A percentile compares a stretch with the other conserved stretches of the same genome.
Evolutionary conservation across 2,113 vertebrate genomes (phyloP).

Genomic region (Mesitornis unicolor): DNA sequence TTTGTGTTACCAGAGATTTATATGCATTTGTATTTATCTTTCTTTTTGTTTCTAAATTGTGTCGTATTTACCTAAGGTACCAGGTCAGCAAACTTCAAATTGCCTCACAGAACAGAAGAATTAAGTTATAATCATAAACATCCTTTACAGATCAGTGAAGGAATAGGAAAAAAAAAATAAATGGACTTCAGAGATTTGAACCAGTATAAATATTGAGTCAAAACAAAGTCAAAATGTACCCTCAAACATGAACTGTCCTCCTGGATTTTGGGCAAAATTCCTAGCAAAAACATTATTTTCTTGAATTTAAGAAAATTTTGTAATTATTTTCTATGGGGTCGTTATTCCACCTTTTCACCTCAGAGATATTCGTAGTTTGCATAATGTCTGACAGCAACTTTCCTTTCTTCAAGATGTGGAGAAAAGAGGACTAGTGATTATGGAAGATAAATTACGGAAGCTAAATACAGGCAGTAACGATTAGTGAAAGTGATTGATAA

Average conservation of each 20-base stretch:
- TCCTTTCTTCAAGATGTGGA: not conserved
- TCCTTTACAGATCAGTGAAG: not conserved
- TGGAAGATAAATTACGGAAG: conserved; percentile 11
- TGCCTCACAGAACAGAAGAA: not conserved
- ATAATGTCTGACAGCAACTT: not conserved
- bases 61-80: not conserved
- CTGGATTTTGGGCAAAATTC: not conserved
- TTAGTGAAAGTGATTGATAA: conserved; percentile 1
- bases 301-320: not conserved
- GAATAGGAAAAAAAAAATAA: not conserved
- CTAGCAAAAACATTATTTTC: not conserved
- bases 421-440: not conserved
- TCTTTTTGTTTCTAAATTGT: not conserved
- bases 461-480: not conserved
- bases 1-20: not conserved
- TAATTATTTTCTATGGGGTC: not conserved
- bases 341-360: not conserved
- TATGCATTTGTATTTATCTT: not conserved
- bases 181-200: not conserved
- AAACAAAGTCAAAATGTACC: not conserved
- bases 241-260: not conserved
- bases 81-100: not conserved
- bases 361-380: not conserved
- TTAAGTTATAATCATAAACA: not conserved
- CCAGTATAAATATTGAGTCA: not conserved